A percentile compares a stretch with the other conserved stretches of the same genome.
Evolutionary conservation across 2,888 invertebrate species (phyloP).

Genomic region (Meganola albula): DNA sequence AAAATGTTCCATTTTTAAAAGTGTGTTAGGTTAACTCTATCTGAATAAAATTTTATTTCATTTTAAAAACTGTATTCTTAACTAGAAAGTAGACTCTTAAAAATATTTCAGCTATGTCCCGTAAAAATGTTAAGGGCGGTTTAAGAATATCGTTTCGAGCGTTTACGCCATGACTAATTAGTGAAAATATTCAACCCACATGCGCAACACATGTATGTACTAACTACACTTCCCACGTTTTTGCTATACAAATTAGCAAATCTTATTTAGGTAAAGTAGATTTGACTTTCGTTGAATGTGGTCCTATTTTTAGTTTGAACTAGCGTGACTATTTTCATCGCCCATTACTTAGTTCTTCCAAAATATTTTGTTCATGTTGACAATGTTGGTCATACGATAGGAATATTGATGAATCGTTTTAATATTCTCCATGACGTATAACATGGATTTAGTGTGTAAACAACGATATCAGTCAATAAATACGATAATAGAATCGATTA

Average conservation of each 20-base stretch:
- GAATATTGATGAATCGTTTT: no score
- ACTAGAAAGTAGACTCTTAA: no score
- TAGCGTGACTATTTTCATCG: no score
- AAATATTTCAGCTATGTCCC: slow-evolving; percentile 14
- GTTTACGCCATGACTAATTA: slow-evolving; percentile 22
- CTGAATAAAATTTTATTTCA: no score
- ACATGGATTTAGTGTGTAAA: slow-evolving; percentile 17
- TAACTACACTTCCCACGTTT: slow-evolving; percentile 9
- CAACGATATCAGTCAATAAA: slow-evolving; percentile 22
- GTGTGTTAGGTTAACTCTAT: no score
- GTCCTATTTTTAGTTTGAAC: no score
- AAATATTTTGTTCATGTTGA: no score
- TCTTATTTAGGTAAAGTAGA: slow-evolving; percentile 13
- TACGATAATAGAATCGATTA: slow-evolving; percentile 26
- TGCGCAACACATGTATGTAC: slow-evolving; percentile 13
- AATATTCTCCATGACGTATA: slow-evolving; percentile 7
- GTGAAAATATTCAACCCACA: slow-evolving; percentile 16
- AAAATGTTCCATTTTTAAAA: slow-evolving; percentile 11
- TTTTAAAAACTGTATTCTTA: no score
- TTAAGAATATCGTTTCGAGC: slow-evolving; percentile 16
- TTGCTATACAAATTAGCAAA: slow-evolving; percentile 6
- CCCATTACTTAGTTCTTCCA: no score
- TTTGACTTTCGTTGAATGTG: no score
- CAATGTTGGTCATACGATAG: no score
- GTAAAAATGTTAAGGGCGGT: slow-evolving; percentile 19